Evolutionary conservation across 1,140 invertebrate species (phyloP).

Genomic region (Semibalanus balanoides): DNA sequence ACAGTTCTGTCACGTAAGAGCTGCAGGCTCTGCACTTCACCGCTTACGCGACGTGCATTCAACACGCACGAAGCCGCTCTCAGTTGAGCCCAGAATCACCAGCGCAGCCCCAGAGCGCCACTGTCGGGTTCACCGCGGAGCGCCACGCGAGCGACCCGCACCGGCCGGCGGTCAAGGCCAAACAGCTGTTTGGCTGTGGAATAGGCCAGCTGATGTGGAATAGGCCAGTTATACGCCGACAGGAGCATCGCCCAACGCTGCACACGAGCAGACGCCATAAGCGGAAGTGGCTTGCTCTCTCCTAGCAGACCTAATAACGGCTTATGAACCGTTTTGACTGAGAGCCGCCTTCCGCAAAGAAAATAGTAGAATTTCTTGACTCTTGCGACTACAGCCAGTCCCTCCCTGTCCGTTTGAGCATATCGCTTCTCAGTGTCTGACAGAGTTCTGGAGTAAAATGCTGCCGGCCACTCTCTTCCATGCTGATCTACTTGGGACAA

Average conservation of each 20-base stretch:
- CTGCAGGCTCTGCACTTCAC: too few species aligned
- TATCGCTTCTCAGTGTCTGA: background rate
- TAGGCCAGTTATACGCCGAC: background rate
- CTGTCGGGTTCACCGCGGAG: too few species aligned
- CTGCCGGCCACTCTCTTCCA: background rate
- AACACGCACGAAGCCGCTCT: too few species aligned
- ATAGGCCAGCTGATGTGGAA: too few species aligned
- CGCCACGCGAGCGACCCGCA: too few species aligned
- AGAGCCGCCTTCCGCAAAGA: background rate
- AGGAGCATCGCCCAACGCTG: background rate
- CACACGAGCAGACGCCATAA: background rate
- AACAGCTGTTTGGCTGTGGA: background rate
- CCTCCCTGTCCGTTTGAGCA: background rate
- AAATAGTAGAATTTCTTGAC: background rate
- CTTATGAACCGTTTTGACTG: background rate
- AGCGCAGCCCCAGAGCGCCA: too few species aligned
- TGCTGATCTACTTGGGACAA: background rate
- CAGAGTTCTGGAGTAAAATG: background rate
- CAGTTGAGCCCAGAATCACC: too few species aligned
- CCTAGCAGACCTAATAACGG: background rate
- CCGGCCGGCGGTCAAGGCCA: background rate
- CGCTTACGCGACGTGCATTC: slow-evolving; percentile 28
- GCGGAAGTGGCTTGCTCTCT: background rate
- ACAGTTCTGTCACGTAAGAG: too few species aligned
- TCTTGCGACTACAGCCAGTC: background rate